These are phyloP conservation scores for Rhadina sibilatrix DNA, from an alignment of 2,113 vertebrate genomes.

Conservation along the genomic window DNA sequence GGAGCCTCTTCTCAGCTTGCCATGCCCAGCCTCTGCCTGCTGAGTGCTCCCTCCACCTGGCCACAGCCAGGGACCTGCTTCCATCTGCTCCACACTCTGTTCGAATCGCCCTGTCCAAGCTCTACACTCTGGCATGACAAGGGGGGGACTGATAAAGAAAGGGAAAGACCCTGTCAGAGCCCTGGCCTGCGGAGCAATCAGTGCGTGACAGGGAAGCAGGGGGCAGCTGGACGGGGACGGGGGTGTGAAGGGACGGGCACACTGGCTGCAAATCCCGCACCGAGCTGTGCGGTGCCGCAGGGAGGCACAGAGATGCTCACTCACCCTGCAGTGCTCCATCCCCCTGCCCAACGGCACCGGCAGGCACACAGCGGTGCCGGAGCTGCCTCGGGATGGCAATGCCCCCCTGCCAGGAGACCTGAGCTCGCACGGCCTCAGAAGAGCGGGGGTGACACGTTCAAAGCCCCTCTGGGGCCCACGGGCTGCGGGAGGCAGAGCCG, in stretches of 20 bases:
- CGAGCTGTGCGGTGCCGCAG: fast-evolving
- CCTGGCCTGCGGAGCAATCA: fast-evolving
- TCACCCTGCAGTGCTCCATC: fast-evolving
- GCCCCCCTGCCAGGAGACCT: background rate
- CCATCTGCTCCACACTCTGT: conserved; percentile 29
- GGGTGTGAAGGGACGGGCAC: background rate
- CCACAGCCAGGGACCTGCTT: conserved; percentile 45
- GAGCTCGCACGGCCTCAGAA: fast-evolving
- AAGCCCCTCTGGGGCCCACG: background rate
- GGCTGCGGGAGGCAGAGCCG: background rate
- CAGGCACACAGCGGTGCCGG: fast-evolving
- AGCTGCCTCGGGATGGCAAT: background rate
- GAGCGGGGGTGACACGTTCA: background rate
- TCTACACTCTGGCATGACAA: background rate
- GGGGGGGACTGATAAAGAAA: background rate
- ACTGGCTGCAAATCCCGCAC: fast-evolving
- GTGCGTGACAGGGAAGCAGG: fast-evolving
- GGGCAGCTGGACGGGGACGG: fast-evolving
- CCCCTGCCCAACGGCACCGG: background rate
- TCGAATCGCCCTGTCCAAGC: conserved; percentile 22
- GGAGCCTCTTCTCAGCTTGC: background rate
- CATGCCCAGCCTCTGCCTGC: conserved; percentile 44
- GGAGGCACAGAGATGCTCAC: background rate
- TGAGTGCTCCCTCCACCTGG: conserved; percentile 61
- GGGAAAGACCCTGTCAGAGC: background rate